phyloP scores from a whole-genome alignment of 2,888 invertebrate species.

The Dynastes grantii region DNA sequence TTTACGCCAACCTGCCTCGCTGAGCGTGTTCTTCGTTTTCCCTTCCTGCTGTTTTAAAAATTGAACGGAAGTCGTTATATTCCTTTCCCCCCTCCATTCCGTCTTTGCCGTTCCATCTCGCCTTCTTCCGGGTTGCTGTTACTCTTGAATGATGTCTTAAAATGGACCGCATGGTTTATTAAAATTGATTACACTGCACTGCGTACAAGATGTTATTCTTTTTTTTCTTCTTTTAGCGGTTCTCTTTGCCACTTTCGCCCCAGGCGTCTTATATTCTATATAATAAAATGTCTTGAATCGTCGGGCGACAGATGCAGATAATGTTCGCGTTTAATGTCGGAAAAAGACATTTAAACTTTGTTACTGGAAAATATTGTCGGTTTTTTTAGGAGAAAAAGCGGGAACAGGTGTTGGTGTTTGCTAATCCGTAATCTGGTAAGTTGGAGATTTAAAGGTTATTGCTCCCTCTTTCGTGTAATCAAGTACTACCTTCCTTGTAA shows the following conservation, averaged over 20 bases:
- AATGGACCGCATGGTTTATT: conserved; percentile 50
- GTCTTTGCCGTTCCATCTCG: neutral
- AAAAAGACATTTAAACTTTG: conserved; percentile 42
- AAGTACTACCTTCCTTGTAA: too few relatives aligned
- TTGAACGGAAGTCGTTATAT: conserved; percentile 51
- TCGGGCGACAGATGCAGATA: conserved; percentile 34
- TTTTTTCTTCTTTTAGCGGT: neutral
- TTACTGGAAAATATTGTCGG: conserved; percentile 42
- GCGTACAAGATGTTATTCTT: conserved; percentile 49
- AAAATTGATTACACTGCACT: conserved; percentile 52
- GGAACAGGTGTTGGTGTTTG: conserved; percentile 12
- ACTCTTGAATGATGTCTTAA: conserved; percentile 41
- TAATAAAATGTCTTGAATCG: neutral
- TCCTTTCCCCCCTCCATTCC: neutral
- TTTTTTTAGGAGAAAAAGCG: neutral
- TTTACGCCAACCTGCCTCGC: neutral
- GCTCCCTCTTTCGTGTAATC: too few relatives aligned
- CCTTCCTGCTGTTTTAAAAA: conserved; percentile 47
- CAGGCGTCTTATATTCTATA: neutral
- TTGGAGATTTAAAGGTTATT: too few relatives aligned
- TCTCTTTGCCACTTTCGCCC: conserved; percentile 1
- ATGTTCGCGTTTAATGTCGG: conserved; percentile 32
- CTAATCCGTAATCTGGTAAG: too few relatives aligned
- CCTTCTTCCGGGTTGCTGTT: neutral
- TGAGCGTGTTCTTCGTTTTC: conserved; percentile 3